Evolutionary conservation across 2,113 vertebrate species (phyloP).

Genomic region (Oreochromis tanganicae): DNA sequence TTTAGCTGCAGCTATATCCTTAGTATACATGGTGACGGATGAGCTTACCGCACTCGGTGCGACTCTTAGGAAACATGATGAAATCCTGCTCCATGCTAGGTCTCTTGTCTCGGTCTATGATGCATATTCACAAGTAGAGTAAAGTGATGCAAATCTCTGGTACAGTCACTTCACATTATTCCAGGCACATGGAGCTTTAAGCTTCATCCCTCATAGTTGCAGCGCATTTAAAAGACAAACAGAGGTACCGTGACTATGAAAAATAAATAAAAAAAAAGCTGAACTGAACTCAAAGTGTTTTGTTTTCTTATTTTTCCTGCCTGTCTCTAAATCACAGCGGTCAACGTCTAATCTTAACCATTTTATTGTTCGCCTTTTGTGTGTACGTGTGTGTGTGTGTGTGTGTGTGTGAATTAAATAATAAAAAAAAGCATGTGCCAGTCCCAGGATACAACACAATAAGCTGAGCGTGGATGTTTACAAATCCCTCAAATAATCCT

Average conservation of each 20-base stretch:
- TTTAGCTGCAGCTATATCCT: conserved; percentile 7
- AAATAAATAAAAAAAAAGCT: conserved; percentile 20
- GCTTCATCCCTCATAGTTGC: conserved; percentile 38
- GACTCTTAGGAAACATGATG: conserved; percentile 30
- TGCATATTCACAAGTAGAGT: conserved; percentile 43
- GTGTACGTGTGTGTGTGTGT: background rate
- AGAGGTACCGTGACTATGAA: background rate
- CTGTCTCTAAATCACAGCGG: conserved; percentile 18
- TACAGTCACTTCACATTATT: conserved; percentile 53
- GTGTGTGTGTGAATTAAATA: conserved; percentile 32
- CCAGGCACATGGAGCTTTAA: conserved; percentile 2
- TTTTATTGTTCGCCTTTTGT: conserved; percentile 2
- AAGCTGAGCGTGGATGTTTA: conserved; percentile 59
- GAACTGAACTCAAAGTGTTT: background rate
- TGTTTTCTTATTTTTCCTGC: background rate
- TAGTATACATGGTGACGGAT: conserved; percentile 27
- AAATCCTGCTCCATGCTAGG: conserved; percentile 36
- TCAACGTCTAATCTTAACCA: conserved; percentile 25
- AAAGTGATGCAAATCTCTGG: conserved; percentile 60
- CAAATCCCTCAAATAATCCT: conserved; percentile 62
- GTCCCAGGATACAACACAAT: conserved; percentile 45
- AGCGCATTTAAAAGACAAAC: conserved; percentile 41
- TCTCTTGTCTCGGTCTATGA: conserved; percentile 35
- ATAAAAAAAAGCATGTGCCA: conserved; percentile 34
- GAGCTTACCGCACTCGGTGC: conserved; percentile 2